These are phyloP conservation scores for Halocaridina rubra DNA, from an alignment of 2,888 invertebrate genomes.

Conservation along the genomic window DNA sequence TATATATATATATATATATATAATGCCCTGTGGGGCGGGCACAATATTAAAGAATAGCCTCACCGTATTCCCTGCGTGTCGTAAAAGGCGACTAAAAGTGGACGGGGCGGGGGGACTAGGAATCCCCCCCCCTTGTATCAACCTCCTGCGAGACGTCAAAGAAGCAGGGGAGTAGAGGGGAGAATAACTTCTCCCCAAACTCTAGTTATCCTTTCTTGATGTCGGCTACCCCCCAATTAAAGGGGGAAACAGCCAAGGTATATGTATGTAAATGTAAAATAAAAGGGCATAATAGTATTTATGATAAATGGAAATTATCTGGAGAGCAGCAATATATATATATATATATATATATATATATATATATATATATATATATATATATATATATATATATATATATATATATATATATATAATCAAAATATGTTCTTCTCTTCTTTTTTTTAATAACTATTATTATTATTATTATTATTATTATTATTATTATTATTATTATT, in stretches of 20 bases:
- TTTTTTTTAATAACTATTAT: background rate
- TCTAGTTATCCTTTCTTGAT: too few relatives aligned
- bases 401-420: background rate
- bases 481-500: background rate
- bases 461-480: background rate
- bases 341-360: background rate
- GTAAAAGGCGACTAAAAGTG: too few relatives aligned
- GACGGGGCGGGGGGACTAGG: too few relatives aligned
- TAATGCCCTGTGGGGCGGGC: too few relatives aligned
- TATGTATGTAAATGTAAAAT: background rate
- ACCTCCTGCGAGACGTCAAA: background rate
- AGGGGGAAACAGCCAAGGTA: too few relatives aligned
- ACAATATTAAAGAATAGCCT: too few relatives aligned
- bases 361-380: background rate
- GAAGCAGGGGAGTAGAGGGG: too few relatives aligned
- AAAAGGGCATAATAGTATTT: background rate
- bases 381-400: background rate
- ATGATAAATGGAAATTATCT: too few relatives aligned
- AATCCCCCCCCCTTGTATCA: too few relatives aligned
- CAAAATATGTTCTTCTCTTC: background rate
- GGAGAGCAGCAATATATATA: background rate
- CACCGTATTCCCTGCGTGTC: too few relatives aligned
- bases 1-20: background rate
- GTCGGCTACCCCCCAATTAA: too few relatives aligned
- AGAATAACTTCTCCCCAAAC: too few relatives aligned